phyloP scores from a whole-genome alignment of 2,888 invertebrate genomes.

The Scelioninae gen. 2 region DNA sequence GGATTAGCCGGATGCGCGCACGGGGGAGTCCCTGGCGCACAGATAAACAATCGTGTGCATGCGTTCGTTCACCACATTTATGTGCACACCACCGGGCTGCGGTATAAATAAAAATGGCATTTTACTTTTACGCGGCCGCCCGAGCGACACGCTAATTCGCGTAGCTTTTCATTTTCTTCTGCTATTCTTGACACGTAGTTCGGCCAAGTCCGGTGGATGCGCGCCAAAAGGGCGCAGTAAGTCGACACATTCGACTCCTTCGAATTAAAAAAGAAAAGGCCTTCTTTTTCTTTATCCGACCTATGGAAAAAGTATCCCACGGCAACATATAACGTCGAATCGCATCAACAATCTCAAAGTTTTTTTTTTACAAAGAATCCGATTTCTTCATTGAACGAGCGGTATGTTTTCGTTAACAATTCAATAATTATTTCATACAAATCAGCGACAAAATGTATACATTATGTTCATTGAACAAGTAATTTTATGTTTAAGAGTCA shows the following conservation, averaged over 20 bases:
- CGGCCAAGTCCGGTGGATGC: slow-evolving; percentile 42
- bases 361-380: no score
- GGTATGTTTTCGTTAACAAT: no score
- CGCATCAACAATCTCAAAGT: no score
- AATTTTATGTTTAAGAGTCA: no score
- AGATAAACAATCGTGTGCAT: neutral
- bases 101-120: slow-evolving; percentile 46
- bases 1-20: slow-evolving; percentile 49
- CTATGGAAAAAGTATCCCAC: no score
- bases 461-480: no score
- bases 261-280: slow-evolving; percentile 24
- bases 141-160: slow-evolving; percentile 28
- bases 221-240: slow-evolving; percentile 38
- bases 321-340: no score
- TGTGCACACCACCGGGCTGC: slow-evolving; percentile 23
- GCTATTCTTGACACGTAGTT: slow-evolving; percentile 54
- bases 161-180: slow-evolving; percentile 41
- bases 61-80: neutral
- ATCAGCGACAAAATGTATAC: no score
- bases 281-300: neutral
- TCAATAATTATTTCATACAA: no score
- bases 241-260: slow-evolving; percentile 11
- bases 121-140: slow-evolving; percentile 27
- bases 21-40: slow-evolving; percentile 28
- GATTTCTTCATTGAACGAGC: no score